These are phyloP conservation scores for Tenthredo livida DNA, from an alignment of 2,888 invertebrate species.

Conservation along the genomic window DNA sequence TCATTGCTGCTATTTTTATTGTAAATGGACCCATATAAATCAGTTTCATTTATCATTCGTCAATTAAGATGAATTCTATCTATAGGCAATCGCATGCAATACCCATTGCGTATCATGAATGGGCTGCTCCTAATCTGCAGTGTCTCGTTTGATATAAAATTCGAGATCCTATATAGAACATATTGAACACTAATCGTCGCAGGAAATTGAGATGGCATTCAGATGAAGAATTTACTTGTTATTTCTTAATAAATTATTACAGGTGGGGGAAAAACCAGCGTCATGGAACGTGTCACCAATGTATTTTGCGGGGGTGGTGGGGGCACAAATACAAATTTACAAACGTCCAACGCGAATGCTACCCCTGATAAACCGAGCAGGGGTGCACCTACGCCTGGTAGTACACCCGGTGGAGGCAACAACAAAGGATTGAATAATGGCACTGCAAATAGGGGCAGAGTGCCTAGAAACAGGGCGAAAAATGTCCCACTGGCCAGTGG, in stretches of 20 bases:
- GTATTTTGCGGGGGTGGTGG: slow-evolving; percentile 87
- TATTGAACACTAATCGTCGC: background rate
- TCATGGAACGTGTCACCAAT: slow-evolving; percentile 93
- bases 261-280: slow-evolving; percentile 83
- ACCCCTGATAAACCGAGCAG: slow-evolving; percentile 75
- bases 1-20: background rate
- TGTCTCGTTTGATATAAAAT: background rate
- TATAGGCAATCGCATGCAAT: background rate
- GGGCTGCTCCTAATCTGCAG: background rate
- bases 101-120: background rate
- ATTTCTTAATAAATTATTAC: slow-evolving; percentile 24
- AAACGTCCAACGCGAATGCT: slow-evolving; percentile 70
- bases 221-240: background rate
- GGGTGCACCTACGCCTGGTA: slow-evolving; percentile 68
- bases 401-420: slow-evolving; percentile 67
- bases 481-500: slow-evolving; percentile 68
- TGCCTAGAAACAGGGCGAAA: slow-evolving; percentile 67
- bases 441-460: slow-evolving; percentile 64
- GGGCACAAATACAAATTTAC: slow-evolving; percentile 70
- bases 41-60: background rate
- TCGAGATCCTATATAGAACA: too few relatives aligned
- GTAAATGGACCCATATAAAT: background rate
- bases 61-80: background rate
- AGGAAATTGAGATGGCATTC: background rate
- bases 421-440: slow-evolving; percentile 71